Conservation (phyloP, 2,888 invertebrate genomes). For the Nezara viridula region DNA sequence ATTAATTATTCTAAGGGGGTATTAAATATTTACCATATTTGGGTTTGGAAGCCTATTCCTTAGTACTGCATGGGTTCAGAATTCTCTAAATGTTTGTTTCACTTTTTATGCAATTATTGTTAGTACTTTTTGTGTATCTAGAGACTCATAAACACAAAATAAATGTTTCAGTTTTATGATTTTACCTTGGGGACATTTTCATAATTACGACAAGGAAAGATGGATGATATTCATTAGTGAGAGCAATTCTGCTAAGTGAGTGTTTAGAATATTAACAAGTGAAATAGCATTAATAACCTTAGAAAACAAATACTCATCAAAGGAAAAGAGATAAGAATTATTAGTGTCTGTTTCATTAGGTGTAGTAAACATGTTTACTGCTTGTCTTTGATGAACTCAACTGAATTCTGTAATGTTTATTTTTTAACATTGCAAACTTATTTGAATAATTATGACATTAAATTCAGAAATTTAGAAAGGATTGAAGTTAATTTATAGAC, state of each 20-base stretch:
- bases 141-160: not conserved
- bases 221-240: not conserved
- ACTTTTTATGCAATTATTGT: too few species aligned
- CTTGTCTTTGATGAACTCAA: not conserved
- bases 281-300: not conserved
- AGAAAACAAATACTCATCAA: slow-evolving; percentile 1
- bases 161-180: not conserved
- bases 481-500: too few species aligned
- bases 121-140: not conserved
- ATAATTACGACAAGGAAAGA: too few species aligned
- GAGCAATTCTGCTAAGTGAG: not conserved
- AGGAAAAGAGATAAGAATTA: slow-evolving; percentile 11
- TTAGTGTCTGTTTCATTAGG: slow-evolving; percentile 6
- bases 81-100: too few species aligned
- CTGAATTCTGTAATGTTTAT: not conserved
- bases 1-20: too few species aligned
- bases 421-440: not conserved
- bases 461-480: too few species aligned
- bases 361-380: slow-evolving; percentile 43
- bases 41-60: too few species aligned
- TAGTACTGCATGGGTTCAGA: too few species aligned
- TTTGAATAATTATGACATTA: not conserved
- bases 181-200: too few species aligned
- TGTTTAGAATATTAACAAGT: slow-evolving; percentile 31
- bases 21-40: too few species aligned